Conservation (phyloP, 2,888 invertebrate species). For the Drosophila mercatorum region DNA sequence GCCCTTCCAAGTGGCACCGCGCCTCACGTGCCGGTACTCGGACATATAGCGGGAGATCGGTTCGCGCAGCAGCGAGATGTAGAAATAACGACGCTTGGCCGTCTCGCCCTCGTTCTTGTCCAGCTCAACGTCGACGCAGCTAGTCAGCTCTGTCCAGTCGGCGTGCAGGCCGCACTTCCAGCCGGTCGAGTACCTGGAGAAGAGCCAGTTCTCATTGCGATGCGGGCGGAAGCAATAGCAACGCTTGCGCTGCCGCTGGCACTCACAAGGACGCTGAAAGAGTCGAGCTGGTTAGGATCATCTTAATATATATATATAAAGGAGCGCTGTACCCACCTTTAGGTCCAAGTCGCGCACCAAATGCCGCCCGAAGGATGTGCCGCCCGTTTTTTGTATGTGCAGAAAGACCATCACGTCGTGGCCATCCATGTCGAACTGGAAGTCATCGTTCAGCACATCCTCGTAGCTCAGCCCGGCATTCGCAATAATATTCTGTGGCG, state of each 20-base stretch:
- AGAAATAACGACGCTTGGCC: constrained; percentile 95
- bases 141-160: constrained; percentile 98
- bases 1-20: constrained; percentile 98
- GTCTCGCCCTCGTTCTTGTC: constrained; percentile 95
- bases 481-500: constrained; percentile 82
- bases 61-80: constrained; percentile 97
- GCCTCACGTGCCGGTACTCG: constrained; percentile 97
- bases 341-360: constrained; percentile 96
- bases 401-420: constrained; percentile 99
- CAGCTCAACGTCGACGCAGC: constrained; percentile 95
- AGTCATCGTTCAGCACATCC: constrained; percentile 93
- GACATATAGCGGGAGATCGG: constrained; percentile 97
- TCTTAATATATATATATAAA: background rate
- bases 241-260: constrained; percentile 94
- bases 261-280: constrained; percentile 94
- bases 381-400: constrained; percentile 99
- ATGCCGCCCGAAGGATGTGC: constrained; percentile 98
- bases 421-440: constrained; percentile 94
- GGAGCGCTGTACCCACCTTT: constrained; percentile 84
- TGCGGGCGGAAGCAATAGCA: constrained; percentile 96
- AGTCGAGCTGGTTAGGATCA: background rate
- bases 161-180: constrained; percentile 99
- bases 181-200: constrained; percentile 98
- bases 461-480: constrained; percentile 91
- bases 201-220: constrained; percentile 98